phyloP scores from a whole-genome alignment of 2,888 invertebrate genomes.

The Anarsia innoxiella region DNA sequence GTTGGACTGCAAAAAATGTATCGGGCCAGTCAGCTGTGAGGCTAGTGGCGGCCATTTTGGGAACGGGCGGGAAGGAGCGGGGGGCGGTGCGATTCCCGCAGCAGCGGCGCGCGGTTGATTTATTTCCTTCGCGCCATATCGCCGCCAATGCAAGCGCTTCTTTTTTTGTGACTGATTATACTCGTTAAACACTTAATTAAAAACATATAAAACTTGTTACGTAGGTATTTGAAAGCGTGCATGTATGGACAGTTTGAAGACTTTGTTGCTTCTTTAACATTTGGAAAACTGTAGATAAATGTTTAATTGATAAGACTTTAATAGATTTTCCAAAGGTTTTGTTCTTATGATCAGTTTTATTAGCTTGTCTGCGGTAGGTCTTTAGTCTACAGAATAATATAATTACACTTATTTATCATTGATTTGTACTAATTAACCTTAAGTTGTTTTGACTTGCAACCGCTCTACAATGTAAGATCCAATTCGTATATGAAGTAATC shows the following conservation, averaged over 20 bases:
- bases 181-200: constrained; percentile 17
- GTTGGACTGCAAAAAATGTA: constrained; percentile 43
- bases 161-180: constrained; percentile 44
- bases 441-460: constrained; percentile 34
- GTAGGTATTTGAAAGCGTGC: too few relatives aligned
- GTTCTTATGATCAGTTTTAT: too few relatives aligned
- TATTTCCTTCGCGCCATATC: constrained; percentile 40
- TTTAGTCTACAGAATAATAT: too few relatives aligned
- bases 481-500: constrained; percentile 38
- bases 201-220: constrained; percentile 1
- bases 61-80: constrained; percentile 39
- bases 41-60: constrained; percentile 62
- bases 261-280: too few relatives aligned
- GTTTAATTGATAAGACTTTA: too few relatives aligned
- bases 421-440: constrained; percentile 30
- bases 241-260: too few relatives aligned
- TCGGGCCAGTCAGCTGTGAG: constrained; percentile 50
- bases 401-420: too few relatives aligned
- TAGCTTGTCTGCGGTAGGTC: too few relatives aligned
- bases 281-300: too few relatives aligned
- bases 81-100: constrained; percentile 32
- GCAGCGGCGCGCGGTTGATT: constrained; percentile 39
- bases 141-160: constrained; percentile 30
- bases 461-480: constrained; percentile 48
- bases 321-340: too few relatives aligned